Percentiles rank a stretch among this genome's conserved stretches.
Evolutionary conservation across 1,140 invertebrate species (phyloP).

Genomic region (Orussus abietinus): DNA sequence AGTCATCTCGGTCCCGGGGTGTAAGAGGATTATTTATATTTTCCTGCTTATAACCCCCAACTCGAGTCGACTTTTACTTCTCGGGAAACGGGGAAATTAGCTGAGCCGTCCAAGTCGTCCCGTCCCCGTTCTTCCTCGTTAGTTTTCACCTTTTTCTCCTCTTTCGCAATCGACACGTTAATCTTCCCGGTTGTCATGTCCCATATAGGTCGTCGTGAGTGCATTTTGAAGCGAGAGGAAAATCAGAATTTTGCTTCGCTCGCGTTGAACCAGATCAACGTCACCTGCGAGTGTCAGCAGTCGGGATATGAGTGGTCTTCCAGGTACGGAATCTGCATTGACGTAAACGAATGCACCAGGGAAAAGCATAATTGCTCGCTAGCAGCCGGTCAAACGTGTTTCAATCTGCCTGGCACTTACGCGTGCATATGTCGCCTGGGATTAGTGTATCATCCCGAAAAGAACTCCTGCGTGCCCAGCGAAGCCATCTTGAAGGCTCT

Average conservation of each 20-base stretch:
- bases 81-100: no score
- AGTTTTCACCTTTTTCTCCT: no score
- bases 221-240: conserved; percentile 44
- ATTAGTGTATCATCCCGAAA: conserved; percentile 37
- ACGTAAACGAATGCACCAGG: conserved; percentile 60
- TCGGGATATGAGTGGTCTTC: conserved; percentile 58
- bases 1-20: not conserved
- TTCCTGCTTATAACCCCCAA: not conserved
- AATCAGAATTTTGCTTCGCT: conserved; percentile 57
- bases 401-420: conserved; percentile 58
- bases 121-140: no score
- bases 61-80: no score
- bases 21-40: conserved; percentile 6
- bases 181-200: no score
- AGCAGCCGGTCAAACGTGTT: conserved; percentile 46
- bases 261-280: conserved; percentile 56
- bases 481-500: conserved; percentile 15
- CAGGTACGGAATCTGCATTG: conserved; percentile 58
- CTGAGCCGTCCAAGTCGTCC: no score
- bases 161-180: no score
- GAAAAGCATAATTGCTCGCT: conserved; percentile 47
- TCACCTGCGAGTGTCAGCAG: conserved; percentile 55
- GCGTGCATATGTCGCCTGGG: conserved; percentile 54
- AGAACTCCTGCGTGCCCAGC: conserved; percentile 26
- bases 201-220: conserved; percentile 36